These are phyloP conservation scores for Daubentonia madagascariensis DNA, from an alignment of 2,113 vertebrate species.

Conservation along the genomic window DNA sequence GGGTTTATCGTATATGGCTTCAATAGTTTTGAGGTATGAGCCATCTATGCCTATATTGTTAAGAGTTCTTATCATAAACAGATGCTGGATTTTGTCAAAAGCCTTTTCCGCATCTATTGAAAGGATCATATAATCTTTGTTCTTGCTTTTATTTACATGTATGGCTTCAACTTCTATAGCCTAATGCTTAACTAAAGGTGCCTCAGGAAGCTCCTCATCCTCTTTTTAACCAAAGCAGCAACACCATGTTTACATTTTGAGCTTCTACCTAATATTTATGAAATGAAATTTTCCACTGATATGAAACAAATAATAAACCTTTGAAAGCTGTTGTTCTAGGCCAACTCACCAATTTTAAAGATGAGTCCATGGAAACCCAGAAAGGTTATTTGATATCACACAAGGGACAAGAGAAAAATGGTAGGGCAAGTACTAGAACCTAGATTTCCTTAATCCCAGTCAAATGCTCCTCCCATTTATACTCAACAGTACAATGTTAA, in stretches of 20 bases:
- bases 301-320: background rate
- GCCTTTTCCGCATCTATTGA: too few relatives aligned
- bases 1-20: too few relatives aligned
- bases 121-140: too few relatives aligned
- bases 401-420: background rate
- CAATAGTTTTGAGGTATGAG: too few relatives aligned
- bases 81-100: too few relatives aligned
- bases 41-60: too few relatives aligned
- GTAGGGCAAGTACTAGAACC: background rate
- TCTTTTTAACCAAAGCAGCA: background rate
- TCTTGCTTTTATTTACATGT: too few relatives aligned
- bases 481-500: background rate
- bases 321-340: background rate
- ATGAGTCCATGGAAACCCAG: background rate
- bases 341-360: background rate
- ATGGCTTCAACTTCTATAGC: background rate
- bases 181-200: background rate
- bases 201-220: background rate
- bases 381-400: background rate
- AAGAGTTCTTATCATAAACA: too few relatives aligned
- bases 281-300: background rate
- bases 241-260: background rate
- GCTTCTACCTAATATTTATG: background rate
- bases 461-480: background rate
- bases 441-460: background rate